Conservation (phyloP, 2,888 invertebrate genomes). For the Dryadula phaetusa region DNA sequence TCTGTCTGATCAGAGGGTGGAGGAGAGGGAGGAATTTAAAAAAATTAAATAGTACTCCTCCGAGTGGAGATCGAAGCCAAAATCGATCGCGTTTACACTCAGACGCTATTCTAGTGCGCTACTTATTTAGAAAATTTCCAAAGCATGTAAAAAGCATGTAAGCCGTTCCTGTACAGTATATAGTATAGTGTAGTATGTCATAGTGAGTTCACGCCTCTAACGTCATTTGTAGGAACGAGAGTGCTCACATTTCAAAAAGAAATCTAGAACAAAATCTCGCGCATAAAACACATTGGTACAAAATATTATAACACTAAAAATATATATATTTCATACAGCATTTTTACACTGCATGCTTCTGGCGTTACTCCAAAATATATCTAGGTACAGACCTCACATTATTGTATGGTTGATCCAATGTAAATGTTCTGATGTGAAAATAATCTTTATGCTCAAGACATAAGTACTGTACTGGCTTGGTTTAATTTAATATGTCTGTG, state of each 20-base stretch:
- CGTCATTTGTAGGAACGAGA: constrained; percentile 5
- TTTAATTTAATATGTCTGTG: neutral
- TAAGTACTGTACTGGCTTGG: constrained; percentile 24
- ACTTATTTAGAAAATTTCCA: too few relatives aligned
- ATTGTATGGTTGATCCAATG: neutral
- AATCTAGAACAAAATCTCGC: constrained; percentile 43
- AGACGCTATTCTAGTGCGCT: too few relatives aligned
- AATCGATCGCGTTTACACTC: too few relatives aligned
- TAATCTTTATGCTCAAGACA: constrained; percentile 9
- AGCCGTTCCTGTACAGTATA: neutral
- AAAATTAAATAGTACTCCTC: too few relatives aligned
- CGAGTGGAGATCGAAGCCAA: too few relatives aligned
- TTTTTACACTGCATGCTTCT: constrained; percentile 46
- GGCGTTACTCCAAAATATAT: constrained; percentile 50
- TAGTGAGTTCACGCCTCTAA: neutral
- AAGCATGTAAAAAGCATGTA: neutral
- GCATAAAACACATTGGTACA: constrained; percentile 45
- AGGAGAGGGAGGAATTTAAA: too few relatives aligned
- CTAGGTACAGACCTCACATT: constrained; percentile 48
- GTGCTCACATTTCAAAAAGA: constrained; percentile 13
- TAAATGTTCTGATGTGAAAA: neutral
- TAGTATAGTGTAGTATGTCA: constrained; percentile 5
- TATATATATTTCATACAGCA: constrained; percentile 49
- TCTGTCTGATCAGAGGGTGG: too few relatives aligned
- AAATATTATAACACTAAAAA: constrained; percentile 47